Evolutionary conservation across 1,140 invertebrate genomes (phyloP).

Genomic region (Drosophila kohkoa): DNA sequence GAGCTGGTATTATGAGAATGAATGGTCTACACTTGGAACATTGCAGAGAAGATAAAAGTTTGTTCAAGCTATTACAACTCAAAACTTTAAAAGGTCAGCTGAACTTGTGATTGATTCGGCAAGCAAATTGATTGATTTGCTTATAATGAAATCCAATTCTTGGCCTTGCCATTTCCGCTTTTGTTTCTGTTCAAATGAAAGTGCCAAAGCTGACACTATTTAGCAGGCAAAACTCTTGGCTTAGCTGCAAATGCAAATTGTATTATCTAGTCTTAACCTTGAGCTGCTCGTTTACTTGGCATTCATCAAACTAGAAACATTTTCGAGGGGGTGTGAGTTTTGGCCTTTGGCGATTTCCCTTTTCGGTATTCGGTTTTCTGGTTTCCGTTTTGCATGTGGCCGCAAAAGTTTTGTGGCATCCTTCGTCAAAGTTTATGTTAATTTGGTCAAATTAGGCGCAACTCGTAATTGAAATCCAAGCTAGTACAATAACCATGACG

Average conservation of each 20-base stretch:
- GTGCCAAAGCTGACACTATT: too few relatives aligned
- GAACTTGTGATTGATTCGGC: not conserved
- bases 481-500: constrained; percentile 51
- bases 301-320: not conserved
- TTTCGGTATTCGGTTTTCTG: not conserved
- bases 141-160: not conserved
- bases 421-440: constrained; percentile 77
- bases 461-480: constrained; percentile 73
- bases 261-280: constrained; percentile 6
- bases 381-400: not conserved
- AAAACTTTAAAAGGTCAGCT: not conserved
- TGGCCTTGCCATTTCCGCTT: not conserved
- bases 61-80: not conserved
- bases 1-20: not conserved
- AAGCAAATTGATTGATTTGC: constrained; percentile 2
- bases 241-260: constrained; percentile 12
- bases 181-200: not conserved
- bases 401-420: constrained; percentile 52
- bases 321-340: not conserved
- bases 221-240: too few relatives aligned
- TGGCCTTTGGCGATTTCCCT: constrained; percentile 7
- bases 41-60: not conserved
- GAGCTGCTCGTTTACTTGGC: constrained; percentile 1
- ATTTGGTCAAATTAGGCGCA: constrained; percentile 72
- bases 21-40: not conserved